Evolutionary conservation across 2,888 invertebrate species (phyloP).

Genomic region (Chironomus riparius): DNA sequence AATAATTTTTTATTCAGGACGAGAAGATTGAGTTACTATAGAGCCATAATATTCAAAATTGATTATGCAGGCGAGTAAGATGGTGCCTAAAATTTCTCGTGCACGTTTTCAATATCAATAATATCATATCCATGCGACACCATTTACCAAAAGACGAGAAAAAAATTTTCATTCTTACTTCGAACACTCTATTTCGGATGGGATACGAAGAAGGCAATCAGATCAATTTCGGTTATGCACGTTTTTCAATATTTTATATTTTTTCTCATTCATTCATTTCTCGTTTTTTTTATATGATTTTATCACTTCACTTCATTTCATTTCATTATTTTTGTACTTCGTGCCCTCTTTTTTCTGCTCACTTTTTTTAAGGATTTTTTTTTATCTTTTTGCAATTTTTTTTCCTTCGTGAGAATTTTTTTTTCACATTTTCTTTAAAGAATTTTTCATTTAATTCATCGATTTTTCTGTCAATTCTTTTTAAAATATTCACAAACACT

Average conservation of each 20-base stretch:
- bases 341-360: not conserved
- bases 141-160: not conserved
- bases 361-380: not conserved
- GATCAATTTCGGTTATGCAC: not conserved
- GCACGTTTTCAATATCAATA: not conserved
- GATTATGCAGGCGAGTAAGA: not conserved
- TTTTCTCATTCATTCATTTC: not conserved
- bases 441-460: no score
- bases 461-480: not conserved
- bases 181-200: not conserved
- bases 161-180: not conserved
- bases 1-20: no score
- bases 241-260: not conserved
- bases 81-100: not conserved
- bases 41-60: not conserved
- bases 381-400: not conserved
- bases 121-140: not conserved
- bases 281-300: not conserved
- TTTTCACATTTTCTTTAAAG: no score
- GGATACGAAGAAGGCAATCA: no score
- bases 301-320: not conserved
- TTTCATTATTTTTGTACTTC: not conserved
- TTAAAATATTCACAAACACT: not conserved
- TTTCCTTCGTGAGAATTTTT: not conserved
- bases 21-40: no score